Base-by-base conservation (phyloP, 2,888 invertebrate species). In the Dorcus parallelipipedus region DNA sequence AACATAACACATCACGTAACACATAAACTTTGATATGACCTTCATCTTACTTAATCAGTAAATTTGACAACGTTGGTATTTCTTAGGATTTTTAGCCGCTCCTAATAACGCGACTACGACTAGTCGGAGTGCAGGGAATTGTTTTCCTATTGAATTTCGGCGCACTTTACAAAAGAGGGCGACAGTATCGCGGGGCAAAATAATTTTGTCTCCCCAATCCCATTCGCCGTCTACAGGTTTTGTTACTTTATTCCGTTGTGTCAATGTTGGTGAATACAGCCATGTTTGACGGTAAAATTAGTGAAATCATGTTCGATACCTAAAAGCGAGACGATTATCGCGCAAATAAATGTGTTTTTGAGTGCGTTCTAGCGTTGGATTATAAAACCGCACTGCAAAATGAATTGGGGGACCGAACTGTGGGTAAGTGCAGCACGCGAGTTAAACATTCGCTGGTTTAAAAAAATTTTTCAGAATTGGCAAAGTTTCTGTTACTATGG, bases 341-440 rank as follows among this genome's bases (percentile, higher is more conserved):
- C 56, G 59, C 62, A 64, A 59, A 65, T 67, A 54, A 64, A 64
- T 67, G 67, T 68, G 61, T 67, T 58, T 58, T 69, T 70, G 68
- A 67, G 64, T 66, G 67, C 64, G 66, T 65, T 63, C 65, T 59
- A 66, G 66, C 66, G 68, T 71, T 61, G 65, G 65, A 65, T 65
- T 64, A 61, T 49, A 48, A 57, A 52, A 71, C 70, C 69, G 70
- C 69, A 64, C 66, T 68, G 69, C 73, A 77, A 70, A 69, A 78
- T 78, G 78, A 79, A 78, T 74, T 79, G 79, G 79, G 79, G 79
- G 66, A 79, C 76, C 69, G 79, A 79, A 71, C 76, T 79, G 67
- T 79, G 79, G 79, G 79, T 79, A 71, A 78, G 78, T 75, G 26
- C 26, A 7, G 26, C 26, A 33, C 26, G 26, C 26, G 26, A 7